Percentiles rank a stretch among this genome's conserved stretches.
phyloP scores from a whole-genome alignment of 2,797 vertebrate genomes.

The Adelosebastes latens region DNA sequence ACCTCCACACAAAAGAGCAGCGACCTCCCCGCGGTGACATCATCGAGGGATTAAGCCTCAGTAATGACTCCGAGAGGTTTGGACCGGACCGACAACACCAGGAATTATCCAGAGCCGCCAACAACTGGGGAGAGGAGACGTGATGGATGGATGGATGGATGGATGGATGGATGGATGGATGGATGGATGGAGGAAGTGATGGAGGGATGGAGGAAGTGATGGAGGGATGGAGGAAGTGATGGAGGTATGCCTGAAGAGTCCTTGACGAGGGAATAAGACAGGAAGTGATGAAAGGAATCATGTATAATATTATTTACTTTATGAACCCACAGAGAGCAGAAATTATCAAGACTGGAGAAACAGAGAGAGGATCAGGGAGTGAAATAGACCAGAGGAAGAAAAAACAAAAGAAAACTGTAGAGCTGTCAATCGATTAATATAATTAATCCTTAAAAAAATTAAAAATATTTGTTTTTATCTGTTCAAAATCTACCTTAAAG shows the following conservation, averaged over 20 bases:
- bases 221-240: not conserved
- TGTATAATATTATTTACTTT: too few relatives aligned
- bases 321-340: too few relatives aligned
- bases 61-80: slow-evolving; percentile 1
- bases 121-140: not conserved
- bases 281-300: not conserved
- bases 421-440: too few relatives aligned
- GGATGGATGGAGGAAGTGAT: not conserved
- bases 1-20: not conserved
- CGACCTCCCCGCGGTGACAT: slow-evolving; percentile 23
- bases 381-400: too few relatives aligned
- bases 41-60: slow-evolving; percentile 17
- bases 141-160: not conserved
- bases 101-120: not conserved
- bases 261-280: not conserved
- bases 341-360: too few relatives aligned
- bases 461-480: too few relatives aligned
- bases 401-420: too few relatives aligned
- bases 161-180: not conserved
- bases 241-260: not conserved
- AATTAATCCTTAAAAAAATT: too few relatives aligned
- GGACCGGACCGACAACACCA: not conserved
- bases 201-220: not conserved
- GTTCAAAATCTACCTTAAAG: too few relatives aligned
- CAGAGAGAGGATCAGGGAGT: too few relatives aligned